Evolutionary conservation across 2,113 vertebrate genomes (phyloP).

Genomic region (Gymnocephalus cernua): DNA sequence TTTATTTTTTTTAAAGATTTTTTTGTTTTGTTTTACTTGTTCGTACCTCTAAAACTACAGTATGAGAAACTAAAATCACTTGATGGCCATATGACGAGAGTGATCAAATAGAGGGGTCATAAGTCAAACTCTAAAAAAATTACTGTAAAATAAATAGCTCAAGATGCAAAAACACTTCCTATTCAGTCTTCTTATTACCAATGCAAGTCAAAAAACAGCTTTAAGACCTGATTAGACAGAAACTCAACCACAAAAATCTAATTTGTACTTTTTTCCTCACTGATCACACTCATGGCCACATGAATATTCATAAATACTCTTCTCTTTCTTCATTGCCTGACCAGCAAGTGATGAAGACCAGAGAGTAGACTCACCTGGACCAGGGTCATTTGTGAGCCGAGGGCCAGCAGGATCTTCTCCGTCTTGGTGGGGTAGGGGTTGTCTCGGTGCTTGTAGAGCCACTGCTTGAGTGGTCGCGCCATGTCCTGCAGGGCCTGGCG

Average conservation of each 20-base stretch:
- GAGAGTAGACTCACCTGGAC: slow-evolving; percentile 89
- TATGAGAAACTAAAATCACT: background rate
- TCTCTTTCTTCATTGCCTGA: background rate
- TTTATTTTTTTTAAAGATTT: background rate
- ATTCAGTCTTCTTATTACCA: slow-evolving; percentile 29
- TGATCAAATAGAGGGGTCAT: background rate
- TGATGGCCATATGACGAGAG: background rate
- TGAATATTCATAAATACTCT: background rate
- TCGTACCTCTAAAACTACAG: background rate
- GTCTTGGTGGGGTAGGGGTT: slow-evolving; percentile 99
- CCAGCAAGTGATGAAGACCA: background rate
- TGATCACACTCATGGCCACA: slow-evolving; percentile 6
- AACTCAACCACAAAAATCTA: slow-evolving; percentile 13
- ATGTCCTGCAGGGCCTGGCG: slow-evolving; percentile 97
- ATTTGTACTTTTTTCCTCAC: background rate
- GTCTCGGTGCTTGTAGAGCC: slow-evolving; percentile 99
- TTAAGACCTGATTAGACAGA: slow-evolving; percentile 33
- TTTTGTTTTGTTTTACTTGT: background rate
- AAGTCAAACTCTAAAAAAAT: too few relatives aligned
- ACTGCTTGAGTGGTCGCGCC: slow-evolving; percentile 97
- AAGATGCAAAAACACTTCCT: slow-evolving; percentile 44
- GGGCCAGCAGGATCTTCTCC: slow-evolving; percentile 96
- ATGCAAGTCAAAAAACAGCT: slow-evolving; percentile 17
- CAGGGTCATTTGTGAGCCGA: slow-evolving; percentile 98
- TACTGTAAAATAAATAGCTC: slow-evolving; percentile 49